phyloP scores from a whole-genome alignment of 2,888 invertebrate species.

The Cyaniris semiargus region DNA sequence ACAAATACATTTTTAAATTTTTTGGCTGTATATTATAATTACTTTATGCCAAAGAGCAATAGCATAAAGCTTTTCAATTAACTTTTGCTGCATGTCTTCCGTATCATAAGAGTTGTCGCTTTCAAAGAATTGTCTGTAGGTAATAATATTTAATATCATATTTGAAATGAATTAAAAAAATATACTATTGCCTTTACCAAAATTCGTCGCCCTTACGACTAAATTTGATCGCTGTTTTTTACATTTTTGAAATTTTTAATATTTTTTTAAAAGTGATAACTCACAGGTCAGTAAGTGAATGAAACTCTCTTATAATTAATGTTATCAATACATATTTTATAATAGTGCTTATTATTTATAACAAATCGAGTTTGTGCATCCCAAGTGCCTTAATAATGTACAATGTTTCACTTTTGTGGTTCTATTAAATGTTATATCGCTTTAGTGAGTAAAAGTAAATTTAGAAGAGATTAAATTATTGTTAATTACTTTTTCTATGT shows the following conservation, averaged over 20 bases:
- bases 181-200: not conserved
- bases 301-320: conserved; percentile 54
- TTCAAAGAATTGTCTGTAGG: not conserved
- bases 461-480: conserved; percentile 80
- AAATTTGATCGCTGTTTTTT: not conserved
- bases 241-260: not conserved
- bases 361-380: conserved; percentile 67
- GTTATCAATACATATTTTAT: conserved; percentile 60
- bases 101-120: conserved; percentile 21
- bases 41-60: conserved; percentile 74
- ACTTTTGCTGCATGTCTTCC: conserved; percentile 30
- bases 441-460: conserved; percentile 65
- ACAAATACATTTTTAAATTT: conserved; percentile 48
- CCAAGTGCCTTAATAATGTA: conserved; percentile 78
- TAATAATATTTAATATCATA: not conserved
- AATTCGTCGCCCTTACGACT: too few species aligned
- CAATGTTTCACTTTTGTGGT: conserved; percentile 71
- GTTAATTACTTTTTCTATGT: conserved; percentile 74
- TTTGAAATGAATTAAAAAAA: not conserved
- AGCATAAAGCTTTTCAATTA: conserved; percentile 42
- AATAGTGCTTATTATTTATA: conserved; percentile 73
- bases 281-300: conserved; percentile 63
- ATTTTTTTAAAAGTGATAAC: conserved; percentile 41
- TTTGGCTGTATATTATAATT: conserved; percentile 60
- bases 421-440: conserved; percentile 73